These are phyloP conservation scores for Antechinus flavipes DNA, from an alignment of 2,113 vertebrate species.

Conservation along the genomic window DNA sequence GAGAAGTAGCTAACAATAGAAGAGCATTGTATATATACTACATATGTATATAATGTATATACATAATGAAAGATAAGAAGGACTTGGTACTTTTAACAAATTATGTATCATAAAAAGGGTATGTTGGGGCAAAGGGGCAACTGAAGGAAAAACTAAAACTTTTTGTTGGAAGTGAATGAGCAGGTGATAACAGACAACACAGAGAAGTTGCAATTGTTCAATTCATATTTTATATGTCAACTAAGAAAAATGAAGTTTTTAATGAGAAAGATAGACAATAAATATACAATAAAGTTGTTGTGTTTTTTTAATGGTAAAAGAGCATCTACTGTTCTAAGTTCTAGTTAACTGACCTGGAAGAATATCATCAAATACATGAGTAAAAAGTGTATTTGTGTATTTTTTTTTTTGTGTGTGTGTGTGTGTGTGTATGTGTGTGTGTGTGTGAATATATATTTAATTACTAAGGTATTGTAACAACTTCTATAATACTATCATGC, in stretches of 20 bases:
- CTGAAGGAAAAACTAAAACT: too few species aligned
- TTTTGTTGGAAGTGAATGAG: too few species aligned
- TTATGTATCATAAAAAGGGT: too few species aligned
- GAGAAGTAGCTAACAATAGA: background rate
- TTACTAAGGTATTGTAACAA: background rate
- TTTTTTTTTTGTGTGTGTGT: too few species aligned
- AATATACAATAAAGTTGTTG: background rate
- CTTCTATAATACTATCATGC: background rate
- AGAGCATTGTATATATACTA: background rate
- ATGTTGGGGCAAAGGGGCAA: too few species aligned
- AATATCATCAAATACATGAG: background rate
- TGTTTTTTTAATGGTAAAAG: background rate
- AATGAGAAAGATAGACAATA: background rate
- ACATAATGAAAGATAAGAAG: too few species aligned
- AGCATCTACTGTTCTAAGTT: background rate
- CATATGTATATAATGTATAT: background rate
- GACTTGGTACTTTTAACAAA: too few species aligned
- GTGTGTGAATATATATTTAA: background rate
- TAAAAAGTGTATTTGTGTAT: background rate
- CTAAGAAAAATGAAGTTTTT: background rate
- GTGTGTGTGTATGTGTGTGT: too few species aligned
- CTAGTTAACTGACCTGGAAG: background rate
- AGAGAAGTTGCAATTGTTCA: background rate
- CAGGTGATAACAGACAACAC: too few species aligned
- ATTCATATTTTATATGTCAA: background rate